A percentile compares a stretch with the other conserved stretches of the same genome.
phyloP scores from a whole-genome alignment of 2,888 invertebrate genomes.

The Atrina japonica region DNA sequence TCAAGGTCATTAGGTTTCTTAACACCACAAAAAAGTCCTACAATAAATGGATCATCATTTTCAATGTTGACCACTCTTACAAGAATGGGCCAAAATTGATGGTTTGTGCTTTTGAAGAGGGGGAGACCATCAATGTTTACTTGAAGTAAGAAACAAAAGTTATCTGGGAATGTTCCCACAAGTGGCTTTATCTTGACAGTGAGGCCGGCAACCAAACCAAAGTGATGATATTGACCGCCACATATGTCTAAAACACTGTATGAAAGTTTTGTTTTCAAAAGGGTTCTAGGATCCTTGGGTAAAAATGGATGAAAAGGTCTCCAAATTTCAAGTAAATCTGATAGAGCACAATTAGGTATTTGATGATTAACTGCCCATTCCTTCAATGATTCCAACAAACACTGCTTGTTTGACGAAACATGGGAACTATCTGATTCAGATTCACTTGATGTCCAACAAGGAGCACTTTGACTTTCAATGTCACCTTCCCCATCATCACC shows the following conservation, averaged over 20 bases:
- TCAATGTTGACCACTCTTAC: not conserved
- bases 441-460: too few relatives aligned
- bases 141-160: conserved; percentile 4
- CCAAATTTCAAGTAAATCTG: conserved; percentile 8
- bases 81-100: conserved; percentile 27
- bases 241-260: conserved; percentile 16
- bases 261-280: conserved; percentile 7
- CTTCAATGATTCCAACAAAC: conserved; percentile 1
- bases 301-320: conserved; percentile 2
- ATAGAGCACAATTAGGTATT: conserved; percentile 1
- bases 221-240: conserved; percentile 31
- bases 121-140: conserved; percentile 40
- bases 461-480: too few relatives aligned
- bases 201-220: not conserved
- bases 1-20: conserved; percentile 13
- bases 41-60: conserved; percentile 6
- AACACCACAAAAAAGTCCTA: conserved; percentile 7
- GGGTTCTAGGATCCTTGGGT: conserved; percentile 14
- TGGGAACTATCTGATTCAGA: too few relatives aligned
- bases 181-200: not conserved
- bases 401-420: too few relatives aligned
- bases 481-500: too few relatives aligned
- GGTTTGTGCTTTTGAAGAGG: conserved; percentile 23
- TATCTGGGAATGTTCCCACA: not conserved
- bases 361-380: conserved; percentile 21